Conservation (phyloP, 1,140 invertebrate species). For the Drosophila leontia region DNA sequence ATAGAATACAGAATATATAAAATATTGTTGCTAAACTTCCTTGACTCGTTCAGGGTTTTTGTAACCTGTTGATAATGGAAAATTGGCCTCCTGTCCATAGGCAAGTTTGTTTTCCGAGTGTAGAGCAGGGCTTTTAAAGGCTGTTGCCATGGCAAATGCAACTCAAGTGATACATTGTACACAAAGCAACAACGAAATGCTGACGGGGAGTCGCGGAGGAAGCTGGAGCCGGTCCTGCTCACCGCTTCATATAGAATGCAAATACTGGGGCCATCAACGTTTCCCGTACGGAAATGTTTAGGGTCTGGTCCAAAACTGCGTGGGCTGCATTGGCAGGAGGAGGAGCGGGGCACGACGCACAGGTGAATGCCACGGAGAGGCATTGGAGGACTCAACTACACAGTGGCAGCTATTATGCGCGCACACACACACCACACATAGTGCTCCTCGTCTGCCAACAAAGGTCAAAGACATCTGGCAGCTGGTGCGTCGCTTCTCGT, state of each 20-base stretch:
- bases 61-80: slow-evolving; percentile 1
- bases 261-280: slow-evolving; percentile 67
- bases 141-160: slow-evolving; percentile 77
- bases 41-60: not conserved
- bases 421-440: slow-evolving; percentile 16
- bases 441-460: slow-evolving; percentile 27
- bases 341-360: slow-evolving; percentile 40
- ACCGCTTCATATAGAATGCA: slow-evolving; percentile 59
- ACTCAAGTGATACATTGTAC: slow-evolving; percentile 81
- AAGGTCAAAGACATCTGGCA: slow-evolving; percentile 77
- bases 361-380: slow-evolving; percentile 75
- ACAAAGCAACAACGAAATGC: slow-evolving; percentile 58
- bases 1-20: not conserved
- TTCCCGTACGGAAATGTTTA: slow-evolving; percentile 63
- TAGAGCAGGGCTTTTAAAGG: slow-evolving; percentile 56
- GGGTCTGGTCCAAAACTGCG: slow-evolving; percentile 61
- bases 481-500: slow-evolving; percentile 28
- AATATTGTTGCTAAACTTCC: not conserved
- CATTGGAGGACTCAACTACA: slow-evolving; percentile 49
- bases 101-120: slow-evolving; percentile 10
- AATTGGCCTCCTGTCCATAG: not conserved
- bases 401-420: slow-evolving; percentile 67
- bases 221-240: slow-evolving; percentile 21
- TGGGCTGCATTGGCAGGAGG: slow-evolving; percentile 26
- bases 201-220: slow-evolving; percentile 4